Evolutionary conservation across 2,797 vertebrate species (phyloP).

Genomic region (Acanthiza pusilla): DNA sequence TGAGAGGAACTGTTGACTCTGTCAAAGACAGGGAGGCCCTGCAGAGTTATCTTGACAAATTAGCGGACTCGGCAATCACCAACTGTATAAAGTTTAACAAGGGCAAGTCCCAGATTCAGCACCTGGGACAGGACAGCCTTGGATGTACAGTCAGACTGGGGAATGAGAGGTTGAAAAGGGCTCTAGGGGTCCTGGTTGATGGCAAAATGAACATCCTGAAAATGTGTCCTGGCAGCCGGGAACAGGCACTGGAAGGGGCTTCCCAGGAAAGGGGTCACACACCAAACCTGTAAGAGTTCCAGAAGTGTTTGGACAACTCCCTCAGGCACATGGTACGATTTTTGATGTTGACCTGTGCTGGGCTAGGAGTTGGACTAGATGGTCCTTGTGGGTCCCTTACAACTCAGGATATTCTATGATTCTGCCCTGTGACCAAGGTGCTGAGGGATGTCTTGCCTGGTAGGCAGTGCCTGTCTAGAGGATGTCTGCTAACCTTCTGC

Average conservation of each 20-base stretch:
- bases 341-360: neutral
- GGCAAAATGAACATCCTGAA: neutral
- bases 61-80: no score
- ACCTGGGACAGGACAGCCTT: neutral
- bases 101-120: neutral
- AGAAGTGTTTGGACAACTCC: neutral
- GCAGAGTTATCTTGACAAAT: neutral
- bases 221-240: neutral
- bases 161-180: neutral
- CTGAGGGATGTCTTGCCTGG: neutral
- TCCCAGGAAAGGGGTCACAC: neutral
- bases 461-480: neutral
- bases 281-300: neutral
- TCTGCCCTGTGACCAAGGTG: neutral
- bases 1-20: neutral
- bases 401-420: neutral
- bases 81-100: neutral
- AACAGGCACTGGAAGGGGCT: neutral
- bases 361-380: neutral
- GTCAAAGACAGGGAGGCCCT: neutral
- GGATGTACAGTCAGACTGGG: neutral
- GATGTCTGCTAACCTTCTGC: neutral
- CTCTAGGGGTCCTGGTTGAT: neutral
- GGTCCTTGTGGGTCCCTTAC: neutral
- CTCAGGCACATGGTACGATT: neutral